These are phyloP conservation scores for Entomobrya proxima DNA, from an alignment of 2,888 invertebrate genomes.

Conservation along the genomic window DNA sequence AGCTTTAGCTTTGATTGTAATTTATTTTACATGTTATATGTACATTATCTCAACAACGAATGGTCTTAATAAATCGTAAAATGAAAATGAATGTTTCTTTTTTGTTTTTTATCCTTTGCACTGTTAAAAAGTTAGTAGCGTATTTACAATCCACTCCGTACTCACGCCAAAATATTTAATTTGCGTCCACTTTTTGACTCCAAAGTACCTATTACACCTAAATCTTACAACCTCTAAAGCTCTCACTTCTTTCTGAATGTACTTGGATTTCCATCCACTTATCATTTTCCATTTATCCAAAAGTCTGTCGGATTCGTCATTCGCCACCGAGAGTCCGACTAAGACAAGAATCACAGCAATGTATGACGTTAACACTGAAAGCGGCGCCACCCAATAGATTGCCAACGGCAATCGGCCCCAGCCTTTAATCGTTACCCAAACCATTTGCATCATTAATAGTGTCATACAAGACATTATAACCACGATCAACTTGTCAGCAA, in stretches of 20 bases:
- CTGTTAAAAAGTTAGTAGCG: constrained; percentile 2
- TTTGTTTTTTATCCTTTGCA: too few relatives aligned
- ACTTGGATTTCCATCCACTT: neutral
- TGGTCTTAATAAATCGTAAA: too few relatives aligned
- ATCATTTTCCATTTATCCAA: neutral
- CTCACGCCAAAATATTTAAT: constrained; percentile 7
- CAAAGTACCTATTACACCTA: constrained; percentile 9
- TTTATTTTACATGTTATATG: too few relatives aligned
- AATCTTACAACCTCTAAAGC: neutral
- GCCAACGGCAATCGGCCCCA: neutral
- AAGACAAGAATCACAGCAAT: neutral
- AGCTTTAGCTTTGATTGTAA: too few relatives aligned
- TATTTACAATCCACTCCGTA: constrained; percentile 41
- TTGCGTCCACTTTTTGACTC: neutral
- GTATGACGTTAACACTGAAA: neutral
- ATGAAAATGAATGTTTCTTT: neutral
- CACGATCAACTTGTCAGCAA: neutral
- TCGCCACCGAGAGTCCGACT: neutral
- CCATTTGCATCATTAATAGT: constrained; percentile 12
- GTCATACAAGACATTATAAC: neutral
- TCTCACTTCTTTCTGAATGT: neutral
- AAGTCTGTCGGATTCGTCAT: neutral
- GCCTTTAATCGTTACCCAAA: constrained; percentile 8
- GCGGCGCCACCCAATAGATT: constrained; percentile 28
- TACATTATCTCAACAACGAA: too few relatives aligned